Evolutionary conservation across 2,113 vertebrate genomes (phyloP).

Genomic region (Austrofundulus limnaeus): DNA sequence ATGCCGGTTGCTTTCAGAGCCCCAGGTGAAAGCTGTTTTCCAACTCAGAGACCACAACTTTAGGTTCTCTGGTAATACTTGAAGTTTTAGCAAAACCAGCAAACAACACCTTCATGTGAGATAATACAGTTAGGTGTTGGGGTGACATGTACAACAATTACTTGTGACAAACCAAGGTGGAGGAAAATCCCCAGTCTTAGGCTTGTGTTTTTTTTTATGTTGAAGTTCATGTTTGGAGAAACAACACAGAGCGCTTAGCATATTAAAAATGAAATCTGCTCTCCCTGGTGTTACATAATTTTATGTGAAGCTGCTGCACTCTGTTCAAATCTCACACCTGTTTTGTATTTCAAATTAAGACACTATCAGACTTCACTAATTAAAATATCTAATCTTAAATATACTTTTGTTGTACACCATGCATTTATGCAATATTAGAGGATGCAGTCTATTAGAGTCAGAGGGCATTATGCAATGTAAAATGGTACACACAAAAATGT

Average conservation of each 20-base stretch:
- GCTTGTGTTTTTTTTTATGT: slow-evolving; percentile 5
- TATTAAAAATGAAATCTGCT: slow-evolving; percentile 28
- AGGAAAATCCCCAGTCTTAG: slow-evolving; percentile 5
- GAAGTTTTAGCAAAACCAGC: slow-evolving; percentile 45
- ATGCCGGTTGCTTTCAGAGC: slow-evolving; percentile 36
- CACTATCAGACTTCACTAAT: too few species aligned
- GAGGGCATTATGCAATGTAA: too few species aligned
- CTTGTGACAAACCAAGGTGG: neutral
- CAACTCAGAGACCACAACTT: slow-evolving; percentile 35
- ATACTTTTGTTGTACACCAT: too few species aligned
- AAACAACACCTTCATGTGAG: slow-evolving; percentile 31
- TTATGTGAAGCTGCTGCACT: slow-evolving; percentile 20
- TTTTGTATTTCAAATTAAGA: too few species aligned
- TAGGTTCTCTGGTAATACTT: slow-evolving; percentile 30
- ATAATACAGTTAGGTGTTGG: slow-evolving; percentile 33
- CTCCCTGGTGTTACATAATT: slow-evolving; percentile 26
- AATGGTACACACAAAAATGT: too few species aligned
- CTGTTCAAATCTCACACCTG: neutral
- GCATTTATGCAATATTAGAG: too few species aligned
- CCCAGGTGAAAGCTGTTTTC: slow-evolving; percentile 54
- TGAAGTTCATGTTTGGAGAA: slow-evolving; percentile 21
- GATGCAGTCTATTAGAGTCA: too few species aligned
- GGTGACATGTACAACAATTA: slow-evolving; percentile 47
- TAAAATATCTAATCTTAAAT: too few species aligned
- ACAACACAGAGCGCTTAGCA: slow-evolving; percentile 7